A percentile compares a stretch with the other conserved stretches of the same genome.
Conservation (phyloP, 1,140 invertebrate genomes). For the Pantala flavescens region DNA sequence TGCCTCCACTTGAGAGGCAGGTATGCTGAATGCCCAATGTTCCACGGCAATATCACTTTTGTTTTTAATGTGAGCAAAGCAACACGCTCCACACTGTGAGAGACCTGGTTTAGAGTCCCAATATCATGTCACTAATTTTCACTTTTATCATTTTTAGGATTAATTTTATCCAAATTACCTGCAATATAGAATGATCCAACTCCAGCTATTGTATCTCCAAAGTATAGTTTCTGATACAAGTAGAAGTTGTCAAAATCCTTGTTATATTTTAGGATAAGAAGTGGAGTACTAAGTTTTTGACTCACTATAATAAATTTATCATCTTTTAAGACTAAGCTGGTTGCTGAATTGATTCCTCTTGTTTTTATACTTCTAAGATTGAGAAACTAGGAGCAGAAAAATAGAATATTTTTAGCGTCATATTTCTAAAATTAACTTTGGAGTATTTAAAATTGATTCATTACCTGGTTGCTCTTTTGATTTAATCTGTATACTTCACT, state of each 20-base stretch:
- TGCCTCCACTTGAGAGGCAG: too few species aligned
- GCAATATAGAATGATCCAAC: conserved; percentile 27
- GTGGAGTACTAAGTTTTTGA: conserved; percentile 25
- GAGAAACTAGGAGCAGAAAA: conserved; percentile 23
- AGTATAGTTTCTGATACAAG: conserved; percentile 28
- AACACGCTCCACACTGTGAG: too few species aligned
- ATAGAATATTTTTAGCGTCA: background rate
- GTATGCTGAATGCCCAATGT: too few species aligned
- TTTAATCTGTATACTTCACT: background rate
- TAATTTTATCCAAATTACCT: conserved; percentile 21
- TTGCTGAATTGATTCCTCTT: conserved; percentile 25
- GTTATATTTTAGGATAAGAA: conserved; percentile 28
- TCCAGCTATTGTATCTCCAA: conserved; percentile 22
- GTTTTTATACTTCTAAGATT: conserved; percentile 22
- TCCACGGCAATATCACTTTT: too few species aligned
- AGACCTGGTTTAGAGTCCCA: too few species aligned
- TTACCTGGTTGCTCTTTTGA: background rate
- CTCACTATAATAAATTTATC: conserved; percentile 28
- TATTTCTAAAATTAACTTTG: background rate
- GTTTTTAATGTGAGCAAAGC: too few species aligned
- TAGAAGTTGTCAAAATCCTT: conserved; percentile 25
- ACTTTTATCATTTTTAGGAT: too few species aligned
- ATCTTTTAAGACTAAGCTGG: conserved; percentile 22
- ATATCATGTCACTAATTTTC: too few species aligned
- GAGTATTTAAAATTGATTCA: background rate